Base-by-base conservation (phyloP, 2,888 invertebrate species). In the Dyspetes luteomarginatus region DNA sequence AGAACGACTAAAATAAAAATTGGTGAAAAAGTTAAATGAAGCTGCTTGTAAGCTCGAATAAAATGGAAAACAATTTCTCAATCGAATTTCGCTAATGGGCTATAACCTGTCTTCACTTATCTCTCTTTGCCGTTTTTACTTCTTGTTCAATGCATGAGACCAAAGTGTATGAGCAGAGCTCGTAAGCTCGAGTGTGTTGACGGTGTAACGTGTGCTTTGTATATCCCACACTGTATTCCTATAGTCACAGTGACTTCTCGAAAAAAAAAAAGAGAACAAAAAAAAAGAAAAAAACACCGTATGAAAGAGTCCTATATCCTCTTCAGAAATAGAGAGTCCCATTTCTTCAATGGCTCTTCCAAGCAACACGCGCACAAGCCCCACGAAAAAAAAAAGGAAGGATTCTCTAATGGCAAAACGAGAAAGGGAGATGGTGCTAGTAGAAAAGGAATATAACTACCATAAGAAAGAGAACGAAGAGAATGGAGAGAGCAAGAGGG, bases 191-290 rank as follows among this genome's bases (percentile, higher is more conserved):
- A 72, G 65, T 68, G 82, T 82, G 83, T 84, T 84, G 84, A 85
- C 85, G 79, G 84, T 85, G n/a, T n/a, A 87, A 80, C 82, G 75
- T 73, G 67, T 72, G 82, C 86, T 87, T 85, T 86, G 85, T 86
- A 84, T 77, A 82, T 76, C 75, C 81, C 73, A 82, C 26, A 12
- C 22, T 71, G 26, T 26, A n/a, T 43, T 19, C 43, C 24, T 17
- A 48, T 17, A 17, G 36, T 43, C 26, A 56, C 28, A 55, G 43
- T 56, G 56, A 19, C 26, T 60, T 72, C 78, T 76, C 62, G 82
- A 81, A 83, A 85, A 84, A 85, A 75, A 81, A 83, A 82, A 78
- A 71, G 45, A n/a, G n/a, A n/a, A 26, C 55, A 78, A 76, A 78
- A 77, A 58, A 73, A 72, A 75, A 79, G 72, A 76, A 71, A 36